phyloP scores from a whole-genome alignment of 2,113 vertebrate species.

The Cynopterus brachyotis region DNA sequence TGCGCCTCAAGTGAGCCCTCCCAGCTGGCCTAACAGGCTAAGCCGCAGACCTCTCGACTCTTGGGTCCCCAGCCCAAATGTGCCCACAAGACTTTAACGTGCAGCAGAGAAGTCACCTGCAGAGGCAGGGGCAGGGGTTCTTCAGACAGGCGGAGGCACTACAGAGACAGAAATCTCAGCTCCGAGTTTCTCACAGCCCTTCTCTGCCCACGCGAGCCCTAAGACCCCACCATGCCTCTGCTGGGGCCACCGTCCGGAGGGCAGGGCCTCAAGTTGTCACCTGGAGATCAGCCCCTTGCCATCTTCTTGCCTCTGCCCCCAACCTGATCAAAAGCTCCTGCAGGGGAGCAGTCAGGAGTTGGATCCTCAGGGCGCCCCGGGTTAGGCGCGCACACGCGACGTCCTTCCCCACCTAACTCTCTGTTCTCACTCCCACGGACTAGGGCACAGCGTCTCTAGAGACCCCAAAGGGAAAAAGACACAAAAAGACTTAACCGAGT shows the following conservation, averaged over 20 bases:
- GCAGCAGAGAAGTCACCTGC: not conserved
- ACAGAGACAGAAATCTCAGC: not conserved
- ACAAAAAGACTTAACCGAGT: constrained; percentile 27
- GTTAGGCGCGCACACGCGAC: not conserved
- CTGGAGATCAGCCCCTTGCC: not conserved
- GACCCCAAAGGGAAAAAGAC: constrained; percentile 27
- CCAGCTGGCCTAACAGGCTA: not conserved
- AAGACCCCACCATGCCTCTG: not conserved
- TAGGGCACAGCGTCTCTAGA: constrained; percentile 58
- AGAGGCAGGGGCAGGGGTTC: not conserved
- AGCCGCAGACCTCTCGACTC: not conserved
- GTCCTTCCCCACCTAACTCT: constrained; percentile 16
- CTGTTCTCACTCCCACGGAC: constrained; percentile 31
- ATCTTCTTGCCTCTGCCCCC: not conserved
- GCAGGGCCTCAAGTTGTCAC: not conserved
- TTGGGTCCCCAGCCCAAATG: not conserved
- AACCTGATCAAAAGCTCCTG: not conserved
- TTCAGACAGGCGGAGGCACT: not conserved
- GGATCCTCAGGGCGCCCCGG: not conserved
- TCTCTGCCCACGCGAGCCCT: not conserved
- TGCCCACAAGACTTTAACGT: not conserved
- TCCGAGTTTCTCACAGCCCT: not conserved
- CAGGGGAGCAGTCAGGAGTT: not conserved
- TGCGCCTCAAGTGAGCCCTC: not conserved
- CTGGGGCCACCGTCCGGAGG: not conserved